Evolutionary conservation across 2,797 vertebrate genomes (phyloP).

Genomic region (Xyrichtys novacula): DNA sequence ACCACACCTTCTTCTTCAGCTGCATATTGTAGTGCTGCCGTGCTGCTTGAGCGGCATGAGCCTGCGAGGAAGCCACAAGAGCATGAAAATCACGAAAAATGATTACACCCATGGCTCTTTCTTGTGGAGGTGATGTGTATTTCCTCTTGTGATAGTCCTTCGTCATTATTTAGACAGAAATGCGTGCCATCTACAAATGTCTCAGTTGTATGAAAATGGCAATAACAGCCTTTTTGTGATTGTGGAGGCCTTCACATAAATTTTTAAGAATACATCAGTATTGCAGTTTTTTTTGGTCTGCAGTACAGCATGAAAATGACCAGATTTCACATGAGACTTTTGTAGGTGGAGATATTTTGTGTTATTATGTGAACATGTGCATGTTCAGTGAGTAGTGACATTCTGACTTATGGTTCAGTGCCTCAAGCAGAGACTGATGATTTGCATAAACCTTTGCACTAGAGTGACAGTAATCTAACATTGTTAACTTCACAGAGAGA

Average conservation of each 20-base stretch:
- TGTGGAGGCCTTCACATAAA: not conserved
- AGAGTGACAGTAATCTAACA: constrained; percentile 20
- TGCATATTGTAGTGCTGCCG: constrained; percentile 86
- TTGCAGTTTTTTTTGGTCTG: no score
- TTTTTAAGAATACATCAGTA: no score
- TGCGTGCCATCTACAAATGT: constrained; percentile 3
- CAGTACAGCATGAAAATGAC: constrained; percentile 1
- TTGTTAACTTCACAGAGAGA: not conserved
- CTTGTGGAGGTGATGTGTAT: constrained; percentile 21
- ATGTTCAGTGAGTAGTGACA: constrained; percentile 30
- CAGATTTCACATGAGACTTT: not conserved
- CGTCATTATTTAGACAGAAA: constrained; percentile 15
- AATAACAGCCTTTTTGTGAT: constrained; percentile 8
- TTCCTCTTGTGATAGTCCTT: constrained; percentile 12
- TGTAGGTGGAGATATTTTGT: constrained; percentile 13
- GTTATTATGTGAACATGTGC: constrained; percentile 32
- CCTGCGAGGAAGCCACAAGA: constrained; percentile 67
- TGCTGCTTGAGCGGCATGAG: constrained; percentile 80
- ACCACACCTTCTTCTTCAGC: constrained; percentile 92
- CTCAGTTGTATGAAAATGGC: constrained; percentile 6
- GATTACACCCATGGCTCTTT: constrained; percentile 42
- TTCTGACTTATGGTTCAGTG: constrained; percentile 7
- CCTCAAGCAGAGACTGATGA: constrained; percentile 30
- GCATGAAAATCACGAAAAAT: constrained; percentile 49
- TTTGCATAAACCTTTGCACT: constrained; percentile 53